A percentile compares a stretch with the other conserved stretches of the same genome.
Evolutionary conservation across 2,113 vertebrate genomes (phyloP).

Genomic region (Paramisgurnus dabryanus): DNA sequence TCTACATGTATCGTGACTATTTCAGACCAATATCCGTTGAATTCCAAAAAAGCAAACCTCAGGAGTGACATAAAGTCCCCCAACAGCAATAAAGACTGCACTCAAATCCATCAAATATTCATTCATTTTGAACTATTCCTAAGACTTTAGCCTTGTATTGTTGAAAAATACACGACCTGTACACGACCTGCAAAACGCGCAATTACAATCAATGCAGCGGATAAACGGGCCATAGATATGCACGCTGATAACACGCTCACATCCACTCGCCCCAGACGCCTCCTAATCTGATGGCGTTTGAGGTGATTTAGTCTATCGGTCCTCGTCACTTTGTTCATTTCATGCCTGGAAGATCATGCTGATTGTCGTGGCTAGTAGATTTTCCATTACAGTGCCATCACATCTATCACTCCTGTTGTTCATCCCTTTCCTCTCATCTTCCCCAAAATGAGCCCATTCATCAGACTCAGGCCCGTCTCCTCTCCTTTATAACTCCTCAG

Average conservation of each 20-base stretch:
- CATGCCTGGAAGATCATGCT: constrained; percentile 62
- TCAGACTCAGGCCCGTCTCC: constrained; percentile 52
- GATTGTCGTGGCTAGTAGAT: constrained; percentile 64
- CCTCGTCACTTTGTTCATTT: constrained; percentile 67
- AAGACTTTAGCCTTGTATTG: too few relatives aligned
- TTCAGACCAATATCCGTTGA: too few relatives aligned
- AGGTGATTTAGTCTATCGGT: constrained; percentile 55
- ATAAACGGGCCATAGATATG: constrained; percentile 1
- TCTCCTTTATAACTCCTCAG: constrained; percentile 53
- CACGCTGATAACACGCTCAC: neutral
- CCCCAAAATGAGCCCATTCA: constrained; percentile 65
- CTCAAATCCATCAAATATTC: too few relatives aligned
- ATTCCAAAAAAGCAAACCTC: too few relatives aligned
- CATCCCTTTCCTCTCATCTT: constrained; percentile 58
- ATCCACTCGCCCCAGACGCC: constrained; percentile 3
- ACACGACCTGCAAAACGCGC: neutral
- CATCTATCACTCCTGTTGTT: constrained; percentile 67
- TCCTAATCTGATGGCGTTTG: constrained; percentile 34
- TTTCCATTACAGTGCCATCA: constrained; percentile 63
- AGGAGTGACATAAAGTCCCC: too few relatives aligned
- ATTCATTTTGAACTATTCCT: too few relatives aligned
- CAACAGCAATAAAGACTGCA: too few relatives aligned
- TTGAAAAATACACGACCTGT: too few relatives aligned
- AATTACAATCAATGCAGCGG: neutral
- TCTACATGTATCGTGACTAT: too few relatives aligned